Evolutionary conservation across 1,140 invertebrate species (phyloP).

Genomic region (Leptoteleia sp.): DNA sequence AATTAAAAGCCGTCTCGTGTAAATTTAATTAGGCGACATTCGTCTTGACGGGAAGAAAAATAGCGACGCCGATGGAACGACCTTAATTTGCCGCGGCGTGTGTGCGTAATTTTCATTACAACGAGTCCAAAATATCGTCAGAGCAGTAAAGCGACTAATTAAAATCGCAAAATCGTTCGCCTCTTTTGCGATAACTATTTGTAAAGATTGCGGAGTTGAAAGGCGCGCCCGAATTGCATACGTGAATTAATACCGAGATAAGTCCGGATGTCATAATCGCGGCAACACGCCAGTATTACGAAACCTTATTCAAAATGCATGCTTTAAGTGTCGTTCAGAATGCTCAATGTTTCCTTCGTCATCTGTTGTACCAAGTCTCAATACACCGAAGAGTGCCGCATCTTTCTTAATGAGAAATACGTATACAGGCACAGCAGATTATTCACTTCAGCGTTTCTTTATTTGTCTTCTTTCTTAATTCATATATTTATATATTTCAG

Average conservation of each 20-base stretch:
- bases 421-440: constrained; percentile 54
- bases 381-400: constrained; percentile 62
- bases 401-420: constrained; percentile 67
- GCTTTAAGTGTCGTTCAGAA: constrained; percentile 81
- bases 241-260: constrained; percentile 35
- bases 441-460: constrained; percentile 53
- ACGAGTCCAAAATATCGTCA: constrained; percentile 19
- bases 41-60: background rate
- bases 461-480: constrained; percentile 50
- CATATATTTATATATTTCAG: constrained; percentile 52
- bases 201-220: constrained; percentile 20
- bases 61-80: constrained; percentile 9
- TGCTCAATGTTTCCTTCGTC: constrained; percentile 79
- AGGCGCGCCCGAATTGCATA: constrained; percentile 29
- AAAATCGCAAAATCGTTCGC: constrained; percentile 16
- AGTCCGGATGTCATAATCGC: constrained; percentile 53
- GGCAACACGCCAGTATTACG: constrained; percentile 53
- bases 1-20: background rate
- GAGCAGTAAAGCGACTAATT: constrained; percentile 10
- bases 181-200: constrained; percentile 14
- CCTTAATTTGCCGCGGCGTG: constrained; percentile 24
- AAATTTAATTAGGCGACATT: background rate
- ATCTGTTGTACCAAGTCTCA: constrained; percentile 72
- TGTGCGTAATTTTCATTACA: constrained; percentile 13
- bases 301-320: constrained; percentile 77